phyloP scores from a whole-genome alignment of 2,797 vertebrate species.

The Catamblyrhynchus diadema region DNA sequence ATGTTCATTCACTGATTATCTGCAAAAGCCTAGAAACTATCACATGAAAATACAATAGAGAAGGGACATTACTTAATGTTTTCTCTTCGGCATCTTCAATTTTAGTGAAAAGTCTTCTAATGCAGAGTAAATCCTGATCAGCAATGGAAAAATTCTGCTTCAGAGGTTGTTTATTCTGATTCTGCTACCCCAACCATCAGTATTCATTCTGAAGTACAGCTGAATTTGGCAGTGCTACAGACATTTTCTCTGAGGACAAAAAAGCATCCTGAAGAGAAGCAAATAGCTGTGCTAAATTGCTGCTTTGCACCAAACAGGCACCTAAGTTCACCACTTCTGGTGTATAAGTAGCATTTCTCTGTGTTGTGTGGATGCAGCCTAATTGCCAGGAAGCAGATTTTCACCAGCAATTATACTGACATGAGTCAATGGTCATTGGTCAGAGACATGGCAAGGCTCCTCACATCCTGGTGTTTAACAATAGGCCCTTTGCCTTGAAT shows the following conservation, averaged over 20 bases:
- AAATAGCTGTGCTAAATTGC: background rate
- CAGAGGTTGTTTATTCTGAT: background rate
- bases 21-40: background rate
- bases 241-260: constrained; percentile 1
- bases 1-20: background rate
- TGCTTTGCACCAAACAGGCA: background rate
- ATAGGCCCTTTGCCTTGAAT: constrained; percentile 34
- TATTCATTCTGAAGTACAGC: background rate
- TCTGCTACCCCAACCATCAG: background rate
- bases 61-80: background rate
- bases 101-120: background rate
- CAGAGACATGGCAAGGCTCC: background rate
- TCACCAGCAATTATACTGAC: background rate
- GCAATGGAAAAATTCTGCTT: background rate
- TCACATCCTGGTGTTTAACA: background rate
- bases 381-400: background rate
- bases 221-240: background rate
- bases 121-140: background rate
- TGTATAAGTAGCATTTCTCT: background rate
- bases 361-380: background rate
- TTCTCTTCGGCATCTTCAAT: background rate
- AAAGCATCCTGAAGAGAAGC: background rate
- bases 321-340: background rate
- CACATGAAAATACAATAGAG: background rate
- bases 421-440: background rate